Base-by-base conservation (phyloP, 2,113 vertebrate species). In the Ctenodactylus gundi region DNA sequence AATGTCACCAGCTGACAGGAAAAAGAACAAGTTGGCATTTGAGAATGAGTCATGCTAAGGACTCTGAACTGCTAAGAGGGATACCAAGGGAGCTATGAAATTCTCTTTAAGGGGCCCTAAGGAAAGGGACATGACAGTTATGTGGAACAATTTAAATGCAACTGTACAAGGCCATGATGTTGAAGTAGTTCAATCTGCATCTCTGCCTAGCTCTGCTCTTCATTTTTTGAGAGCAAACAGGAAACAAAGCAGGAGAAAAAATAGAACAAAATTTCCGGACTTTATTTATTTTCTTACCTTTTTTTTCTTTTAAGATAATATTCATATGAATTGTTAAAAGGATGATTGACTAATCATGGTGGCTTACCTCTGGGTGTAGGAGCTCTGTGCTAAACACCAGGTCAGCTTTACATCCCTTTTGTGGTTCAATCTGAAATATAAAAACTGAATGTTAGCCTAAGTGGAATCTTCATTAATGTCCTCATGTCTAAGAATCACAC, bases 331-430 rank as follows among this genome's bases (percentile, higher is more conserved):
- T 18, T 57, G 7, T 64, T 55, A 55, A 77, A 2, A 46, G 57
- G n/a, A 10, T 44, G 51, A 13, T 39, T n/a, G 29, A 15, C 8
- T 7, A 57, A 20, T 20, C 9, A 2, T 2, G 39, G 51, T 31
- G n/a, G 91, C 98, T 97, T 96, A 99, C 98, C 98, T 97, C 86
- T 0, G 21, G 95, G 27, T 83, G 90, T 87, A 95, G 97, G 84
- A 62, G 85, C 21, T 98, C 92, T 0, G 97, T 97, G 53, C 96
- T 97, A 93, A 99, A 98, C 23, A 95, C 96, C 95, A 98, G 34
- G 84, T 98, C 97, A 1, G 97, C 98, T 93, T 97, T 97, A 70
- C 83, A 85, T 13, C 97, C 98, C 1, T 93, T 62, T 57, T 90
- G 94, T 11, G 96, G 95, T 62, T 96, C 97, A 39, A 27, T 15